Conservation (phyloP, 2,888 invertebrate genomes). For the Morinoia aosen region DNA sequence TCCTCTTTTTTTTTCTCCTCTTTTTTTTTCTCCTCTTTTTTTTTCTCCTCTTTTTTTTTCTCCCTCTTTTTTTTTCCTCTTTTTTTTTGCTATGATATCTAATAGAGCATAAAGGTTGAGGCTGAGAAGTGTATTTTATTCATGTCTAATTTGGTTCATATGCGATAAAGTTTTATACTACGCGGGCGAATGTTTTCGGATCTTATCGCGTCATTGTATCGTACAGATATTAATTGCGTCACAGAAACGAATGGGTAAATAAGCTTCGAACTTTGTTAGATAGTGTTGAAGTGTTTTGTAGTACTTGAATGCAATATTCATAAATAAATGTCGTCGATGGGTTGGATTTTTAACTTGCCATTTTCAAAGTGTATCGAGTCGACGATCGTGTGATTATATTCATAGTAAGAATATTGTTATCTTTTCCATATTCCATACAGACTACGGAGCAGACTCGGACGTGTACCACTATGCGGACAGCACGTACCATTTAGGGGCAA, state of each 20-base stretch:
- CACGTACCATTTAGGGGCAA: slow-evolving; percentile 25
- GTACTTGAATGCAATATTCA: not conserved
- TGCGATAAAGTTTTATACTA: not conserved
- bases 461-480: slow-evolving; percentile 42
- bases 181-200: not conserved
- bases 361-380: too few relatives aligned
- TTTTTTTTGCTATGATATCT: not conserved
- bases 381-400: too few relatives aligned
- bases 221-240: too few relatives aligned
- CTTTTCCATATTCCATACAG: not conserved
- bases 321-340: not conserved
- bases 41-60: too few relatives aligned
- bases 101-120: not conserved
- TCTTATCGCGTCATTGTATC: not conserved
- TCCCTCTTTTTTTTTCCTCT: not conserved
- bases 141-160: not conserved
- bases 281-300: too few relatives aligned
- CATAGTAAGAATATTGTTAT: not conserved
- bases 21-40: too few relatives aligned
- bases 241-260: too few relatives aligned
- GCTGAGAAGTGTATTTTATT: not conserved
- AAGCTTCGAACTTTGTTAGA: too few relatives aligned
- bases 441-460: slow-evolving; percentile 19
- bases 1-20: too few relatives aligned
- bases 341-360: too few relatives aligned